phyloP scores from a whole-genome alignment of 1,140 invertebrate genomes.

The Zaprionus taronus region DNA sequence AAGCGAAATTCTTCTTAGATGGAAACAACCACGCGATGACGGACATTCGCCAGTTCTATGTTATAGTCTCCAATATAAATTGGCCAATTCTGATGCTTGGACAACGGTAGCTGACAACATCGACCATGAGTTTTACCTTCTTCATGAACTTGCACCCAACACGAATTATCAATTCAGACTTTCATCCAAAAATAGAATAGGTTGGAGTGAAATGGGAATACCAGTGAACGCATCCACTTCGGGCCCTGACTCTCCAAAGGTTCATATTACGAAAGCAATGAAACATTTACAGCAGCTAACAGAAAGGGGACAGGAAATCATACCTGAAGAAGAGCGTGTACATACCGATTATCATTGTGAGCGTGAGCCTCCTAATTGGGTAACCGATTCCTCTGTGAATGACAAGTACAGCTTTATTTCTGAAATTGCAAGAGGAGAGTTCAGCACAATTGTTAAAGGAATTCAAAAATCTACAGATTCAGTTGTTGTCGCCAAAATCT shows the following conservation, averaged over 20 bases:
- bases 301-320: slow-evolving; percentile 90
- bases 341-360: slow-evolving; percentile 91
- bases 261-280: slow-evolving; percentile 92
- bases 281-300: slow-evolving; percentile 92
- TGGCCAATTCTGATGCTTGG: slow-evolving; percentile 92
- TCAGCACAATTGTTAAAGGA: slow-evolving; percentile 93
- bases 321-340: slow-evolving; percentile 87
- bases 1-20: slow-evolving; percentile 93
- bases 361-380: slow-evolving; percentile 90
- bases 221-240: slow-evolving; percentile 90
- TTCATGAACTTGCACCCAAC: slow-evolving; percentile 91
- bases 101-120: slow-evolving; percentile 94
- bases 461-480: slow-evolving; percentile 89
- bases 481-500: slow-evolving; percentile 91
- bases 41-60: slow-evolving; percentile 93
- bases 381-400: slow-evolving; percentile 87
- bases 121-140: slow-evolving; percentile 96
- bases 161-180: slow-evolving; percentile 95
- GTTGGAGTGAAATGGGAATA: slow-evolving; percentile 94
- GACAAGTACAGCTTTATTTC: slow-evolving; percentile 93
- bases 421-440: slow-evolving; percentile 92
- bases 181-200: slow-evolving; percentile 95
- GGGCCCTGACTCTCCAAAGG: slow-evolving; percentile 87
- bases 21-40: slow-evolving; percentile 94
- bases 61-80: slow-evolving; percentile 93